These are phyloP conservation scores for Agriopis aurantiaria DNA, from an alignment of 2,888 invertebrate genomes.

Conservation along the genomic window DNA sequence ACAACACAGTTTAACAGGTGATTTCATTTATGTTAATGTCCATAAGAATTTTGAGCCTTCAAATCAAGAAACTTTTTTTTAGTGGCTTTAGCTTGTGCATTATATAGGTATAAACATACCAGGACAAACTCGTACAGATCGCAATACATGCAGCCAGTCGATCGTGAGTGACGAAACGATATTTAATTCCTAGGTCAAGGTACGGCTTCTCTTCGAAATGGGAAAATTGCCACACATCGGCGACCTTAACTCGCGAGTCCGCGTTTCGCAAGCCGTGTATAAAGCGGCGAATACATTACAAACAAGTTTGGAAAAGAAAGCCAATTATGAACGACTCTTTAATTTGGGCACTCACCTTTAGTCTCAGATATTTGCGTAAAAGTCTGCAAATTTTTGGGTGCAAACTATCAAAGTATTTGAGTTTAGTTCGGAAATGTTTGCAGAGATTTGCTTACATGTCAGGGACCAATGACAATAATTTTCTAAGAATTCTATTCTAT, in stretches of 20 bases:
- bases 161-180: slow-evolving; percentile 75
- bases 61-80: neutral
- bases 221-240: slow-evolving; percentile 83
- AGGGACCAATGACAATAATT: slow-evolving; percentile 9
- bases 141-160: slow-evolving; percentile 63
- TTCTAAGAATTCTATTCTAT: neutral
- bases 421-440: slow-evolving; percentile 2
- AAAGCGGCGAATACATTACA: slow-evolving; percentile 59
- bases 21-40: neutral
- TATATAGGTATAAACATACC: slow-evolving; percentile 37
- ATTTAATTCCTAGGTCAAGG: slow-evolving; percentile 85
- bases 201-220: slow-evolving; percentile 83
- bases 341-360: slow-evolving; percentile 35
- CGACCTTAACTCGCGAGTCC: slow-evolving; percentile 80
- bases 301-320: slow-evolving; percentile 39
- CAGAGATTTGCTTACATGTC: slow-evolving; percentile 17
- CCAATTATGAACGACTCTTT: slow-evolving; percentile 35
- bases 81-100: neutral
- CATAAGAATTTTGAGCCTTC: neutral
- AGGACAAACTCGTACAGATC: slow-evolving; percentile 52
- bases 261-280: slow-evolving; percentile 73
- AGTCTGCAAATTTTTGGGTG: slow-evolving; percentile 19
- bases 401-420: slow-evolving; percentile 16
- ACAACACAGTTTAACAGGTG: neutral
- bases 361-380: slow-evolving; percentile 24